Percentiles rank a stretch among this genome's conserved stretches.
Evolutionary conservation across 2,888 invertebrate genomes (phyloP).

Genomic region (Mystacides longicornis): DNA sequence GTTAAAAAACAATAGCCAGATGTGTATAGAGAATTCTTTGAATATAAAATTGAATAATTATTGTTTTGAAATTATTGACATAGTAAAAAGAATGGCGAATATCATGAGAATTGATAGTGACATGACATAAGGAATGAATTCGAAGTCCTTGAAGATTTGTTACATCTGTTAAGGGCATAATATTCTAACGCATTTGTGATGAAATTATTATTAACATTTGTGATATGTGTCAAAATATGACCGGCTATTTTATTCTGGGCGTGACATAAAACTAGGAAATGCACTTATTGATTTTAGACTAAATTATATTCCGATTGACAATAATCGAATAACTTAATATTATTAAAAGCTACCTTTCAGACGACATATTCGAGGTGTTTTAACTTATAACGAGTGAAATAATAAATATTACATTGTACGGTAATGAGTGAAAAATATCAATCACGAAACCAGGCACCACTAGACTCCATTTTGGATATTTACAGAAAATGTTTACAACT

Average conservation of each 20-base stretch:
- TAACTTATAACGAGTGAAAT: conserved; percentile 5
- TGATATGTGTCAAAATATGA: too few relatives aligned
- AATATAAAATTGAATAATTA: too few relatives aligned
- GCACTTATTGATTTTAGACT: conserved; percentile 52
- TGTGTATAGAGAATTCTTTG: too few relatives aligned
- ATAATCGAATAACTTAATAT: background rate
- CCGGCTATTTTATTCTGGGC: conserved; percentile 40
- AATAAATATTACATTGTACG: conserved; percentile 14
- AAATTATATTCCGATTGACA: conserved; percentile 28
- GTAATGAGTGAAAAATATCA: conserved; percentile 13
- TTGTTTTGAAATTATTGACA: too few relatives aligned
- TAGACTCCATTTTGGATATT: conserved; percentile 48
- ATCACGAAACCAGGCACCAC: conserved; percentile 7
- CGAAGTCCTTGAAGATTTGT: too few relatives aligned
- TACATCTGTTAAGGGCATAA: too few relatives aligned
- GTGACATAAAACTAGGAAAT: conserved; percentile 51
- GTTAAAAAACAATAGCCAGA: too few relatives aligned
- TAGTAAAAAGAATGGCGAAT: too few relatives aligned
- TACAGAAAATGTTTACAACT: conserved; percentile 31
- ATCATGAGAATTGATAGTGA: too few relatives aligned
- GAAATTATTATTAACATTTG: too few relatives aligned
- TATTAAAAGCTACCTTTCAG: conserved; percentile 41
- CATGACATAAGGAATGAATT: too few relatives aligned
- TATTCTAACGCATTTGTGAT: too few relatives aligned
- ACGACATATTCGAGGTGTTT: conserved; percentile 41